Conservation (phyloP, 2,113 vertebrate genomes). For the Castor canadensis region DNA sequence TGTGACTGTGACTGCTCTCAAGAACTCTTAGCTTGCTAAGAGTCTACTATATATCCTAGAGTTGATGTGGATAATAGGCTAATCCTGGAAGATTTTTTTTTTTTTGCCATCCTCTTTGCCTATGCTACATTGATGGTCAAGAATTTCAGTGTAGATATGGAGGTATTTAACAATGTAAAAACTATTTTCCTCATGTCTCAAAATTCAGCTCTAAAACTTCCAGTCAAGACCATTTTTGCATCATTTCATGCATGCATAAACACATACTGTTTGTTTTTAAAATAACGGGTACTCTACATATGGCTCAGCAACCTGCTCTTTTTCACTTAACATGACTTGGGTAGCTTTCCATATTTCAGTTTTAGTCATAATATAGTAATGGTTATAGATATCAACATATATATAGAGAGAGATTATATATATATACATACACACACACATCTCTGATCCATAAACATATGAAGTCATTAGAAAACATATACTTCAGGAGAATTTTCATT, state of each 20-base stretch:
- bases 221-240: slow-evolving; percentile 32
- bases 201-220: neutral
- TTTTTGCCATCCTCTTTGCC: neutral
- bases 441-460: neutral
- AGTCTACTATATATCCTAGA: neutral
- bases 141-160: neutral
- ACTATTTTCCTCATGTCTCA: neutral
- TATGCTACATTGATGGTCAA: neutral
- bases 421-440: neutral
- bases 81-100: neutral
- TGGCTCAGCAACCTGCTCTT: slow-evolving; percentile 46
- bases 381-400: neutral
- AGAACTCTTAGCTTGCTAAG: neutral
- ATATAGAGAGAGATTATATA: too few species aligned
- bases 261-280: slow-evolving; percentile 36
- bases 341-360: slow-evolving; percentile 11
- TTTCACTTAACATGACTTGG: neutral
- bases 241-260: neutral
- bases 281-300: slow-evolving; percentile 33
- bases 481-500: slow-evolving; percentile 19
- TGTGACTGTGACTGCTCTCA: neutral
- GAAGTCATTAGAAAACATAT: neutral
- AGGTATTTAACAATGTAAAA: neutral
- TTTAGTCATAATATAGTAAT: neutral
- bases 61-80: neutral